Conservation (phyloP, 2,797 vertebrate genomes). For the Enoplosus armatus region DNA sequence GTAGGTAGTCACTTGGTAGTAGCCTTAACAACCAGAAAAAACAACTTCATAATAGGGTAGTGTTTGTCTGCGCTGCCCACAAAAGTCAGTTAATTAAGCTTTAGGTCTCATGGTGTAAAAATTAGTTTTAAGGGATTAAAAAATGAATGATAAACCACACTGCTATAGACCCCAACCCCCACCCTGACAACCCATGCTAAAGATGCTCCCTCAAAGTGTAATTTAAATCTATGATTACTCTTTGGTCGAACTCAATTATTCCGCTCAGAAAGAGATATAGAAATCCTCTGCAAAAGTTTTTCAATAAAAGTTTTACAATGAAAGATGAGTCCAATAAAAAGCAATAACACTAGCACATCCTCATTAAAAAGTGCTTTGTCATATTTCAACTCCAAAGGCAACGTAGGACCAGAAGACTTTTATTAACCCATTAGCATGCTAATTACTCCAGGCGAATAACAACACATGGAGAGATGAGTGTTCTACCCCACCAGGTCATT, state of each 20-base stretch:
- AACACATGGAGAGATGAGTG: slow-evolving; percentile 39
- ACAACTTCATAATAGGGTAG: neutral
- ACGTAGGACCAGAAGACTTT: slow-evolving; percentile 64
- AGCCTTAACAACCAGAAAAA: neutral
- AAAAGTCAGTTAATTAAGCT: neutral
- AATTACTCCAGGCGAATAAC: slow-evolving; percentile 69
- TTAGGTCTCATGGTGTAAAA: neutral
- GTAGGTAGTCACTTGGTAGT: neutral
- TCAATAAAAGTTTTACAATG: slow-evolving; percentile 76
- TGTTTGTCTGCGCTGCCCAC: neutral
- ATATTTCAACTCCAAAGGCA: slow-evolving; percentile 75
- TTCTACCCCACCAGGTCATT: slow-evolving; percentile 42
- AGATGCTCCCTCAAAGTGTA: slow-evolving; percentile 25
- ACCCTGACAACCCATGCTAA: slow-evolving; percentile 1
- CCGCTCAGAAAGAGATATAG: slow-evolving; percentile 53
- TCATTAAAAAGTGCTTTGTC: slow-evolving; percentile 78
- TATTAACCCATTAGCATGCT: slow-evolving; percentile 77
- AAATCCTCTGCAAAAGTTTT: slow-evolving; percentile 69
- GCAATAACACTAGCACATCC: slow-evolving; percentile 73
- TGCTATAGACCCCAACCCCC: neutral
- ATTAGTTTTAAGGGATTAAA: neutral
- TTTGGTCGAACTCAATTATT: slow-evolving; percentile 71
- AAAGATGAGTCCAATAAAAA: slow-evolving; percentile 79
- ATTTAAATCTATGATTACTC: slow-evolving; percentile 59
- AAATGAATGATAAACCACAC: neutral